phyloP scores from a whole-genome alignment of 2,113 vertebrate genomes.

The Crotalus viridis region DNA sequence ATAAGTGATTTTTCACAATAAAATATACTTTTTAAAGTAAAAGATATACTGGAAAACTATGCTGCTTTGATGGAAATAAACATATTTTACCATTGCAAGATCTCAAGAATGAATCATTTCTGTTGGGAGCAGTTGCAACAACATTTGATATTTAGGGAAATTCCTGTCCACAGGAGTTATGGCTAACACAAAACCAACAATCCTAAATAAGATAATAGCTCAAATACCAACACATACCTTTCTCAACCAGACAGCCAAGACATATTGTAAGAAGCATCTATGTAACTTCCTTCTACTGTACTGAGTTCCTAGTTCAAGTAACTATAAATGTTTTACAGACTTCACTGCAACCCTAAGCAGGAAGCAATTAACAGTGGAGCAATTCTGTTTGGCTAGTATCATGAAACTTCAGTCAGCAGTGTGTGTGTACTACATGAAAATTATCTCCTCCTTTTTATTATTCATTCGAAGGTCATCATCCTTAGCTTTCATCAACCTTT shows the following conservation, averaged over 20 bases:
- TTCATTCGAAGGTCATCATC: not conserved
- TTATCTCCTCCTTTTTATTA: not conserved
- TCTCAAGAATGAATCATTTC: not conserved
- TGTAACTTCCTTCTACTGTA: not conserved
- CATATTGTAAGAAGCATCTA: not conserved
- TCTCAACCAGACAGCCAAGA: not conserved
- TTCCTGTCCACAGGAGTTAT: not conserved
- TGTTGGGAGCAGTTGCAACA: not conserved
- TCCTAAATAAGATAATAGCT: not conserved
- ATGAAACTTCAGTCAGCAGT: not conserved
- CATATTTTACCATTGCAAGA: not conserved
- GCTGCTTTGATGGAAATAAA: not conserved
- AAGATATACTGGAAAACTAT: not conserved
- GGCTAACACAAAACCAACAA: not conserved
- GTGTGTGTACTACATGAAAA: not conserved
- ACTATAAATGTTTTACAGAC: not conserved
- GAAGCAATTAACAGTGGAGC: not conserved
- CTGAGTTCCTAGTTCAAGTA: not conserved
- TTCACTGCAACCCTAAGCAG: not conserved
- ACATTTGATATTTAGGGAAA: not conserved
- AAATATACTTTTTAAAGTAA: too few species aligned
- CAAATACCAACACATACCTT: not conserved
- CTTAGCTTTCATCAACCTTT: not conserved
- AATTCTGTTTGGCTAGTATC: not conserved
- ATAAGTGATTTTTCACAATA: not conserved